A percentile compares a stretch with the other conserved stretches of the same genome.
Conservation (phyloP, 1,140 invertebrate genomes). For the Coelopa frigida region DNA sequence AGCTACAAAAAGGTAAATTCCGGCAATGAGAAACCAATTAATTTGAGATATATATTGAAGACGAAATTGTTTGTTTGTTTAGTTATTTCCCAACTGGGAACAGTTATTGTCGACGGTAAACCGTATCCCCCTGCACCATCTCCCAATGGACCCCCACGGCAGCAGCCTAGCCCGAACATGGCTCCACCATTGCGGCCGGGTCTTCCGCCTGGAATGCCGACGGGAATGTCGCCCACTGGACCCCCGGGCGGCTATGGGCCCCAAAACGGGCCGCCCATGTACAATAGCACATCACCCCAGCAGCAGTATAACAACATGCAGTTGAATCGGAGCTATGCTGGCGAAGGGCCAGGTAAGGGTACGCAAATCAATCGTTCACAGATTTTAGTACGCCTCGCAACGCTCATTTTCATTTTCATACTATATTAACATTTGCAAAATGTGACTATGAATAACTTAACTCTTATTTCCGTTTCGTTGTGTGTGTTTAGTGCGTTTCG, state of each 20-base stretch:
- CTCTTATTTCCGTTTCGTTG: slow-evolving; percentile 1
- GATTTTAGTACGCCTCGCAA: slow-evolving; percentile 1
- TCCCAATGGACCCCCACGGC: slow-evolving; percentile 37
- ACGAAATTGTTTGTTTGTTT: slow-evolving; percentile 18
- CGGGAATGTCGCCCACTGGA: slow-evolving; percentile 32
- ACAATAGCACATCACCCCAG: slow-evolving; percentile 33
- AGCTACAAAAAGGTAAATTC: slow-evolving; percentile 62
- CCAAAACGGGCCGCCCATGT: slow-evolving; percentile 38
- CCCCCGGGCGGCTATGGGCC: slow-evolving; percentile 31
- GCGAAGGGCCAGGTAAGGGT: slow-evolving; percentile 39
- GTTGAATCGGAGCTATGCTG: slow-evolving; percentile 37
- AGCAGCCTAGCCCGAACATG: slow-evolving; percentile 45
- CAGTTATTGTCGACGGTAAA: slow-evolving; percentile 70
- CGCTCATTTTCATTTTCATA: slow-evolving; percentile 5
- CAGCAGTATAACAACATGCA: slow-evolving; percentile 41
- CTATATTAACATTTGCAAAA: slow-evolving; percentile 5
- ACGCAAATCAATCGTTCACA: slow-evolving; percentile 17
- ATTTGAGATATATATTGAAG: background rate
- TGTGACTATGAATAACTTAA: no score
- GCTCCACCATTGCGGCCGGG: slow-evolving; percentile 42
- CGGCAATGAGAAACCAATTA: slow-evolving; percentile 2
- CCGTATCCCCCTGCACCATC: slow-evolving; percentile 40
- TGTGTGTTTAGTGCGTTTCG: slow-evolving; percentile 30
- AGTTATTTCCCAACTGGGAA: slow-evolving; percentile 66
- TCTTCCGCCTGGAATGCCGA: slow-evolving; percentile 35